These are phyloP conservation scores for Callyntrura guangdongensis DNA, from an alignment of 2,888 invertebrate genomes.

Conservation along the genomic window DNA sequence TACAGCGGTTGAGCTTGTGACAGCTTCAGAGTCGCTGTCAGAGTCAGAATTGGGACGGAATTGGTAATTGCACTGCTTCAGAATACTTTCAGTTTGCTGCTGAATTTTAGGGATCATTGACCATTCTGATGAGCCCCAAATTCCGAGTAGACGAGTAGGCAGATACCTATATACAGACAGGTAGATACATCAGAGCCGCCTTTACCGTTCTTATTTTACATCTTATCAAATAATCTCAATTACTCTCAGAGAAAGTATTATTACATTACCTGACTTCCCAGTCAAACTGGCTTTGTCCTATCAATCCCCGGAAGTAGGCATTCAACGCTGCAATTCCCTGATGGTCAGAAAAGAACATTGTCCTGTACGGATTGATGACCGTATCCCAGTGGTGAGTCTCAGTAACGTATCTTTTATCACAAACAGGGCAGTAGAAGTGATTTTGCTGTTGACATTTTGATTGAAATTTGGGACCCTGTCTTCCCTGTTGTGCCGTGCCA, in stretches of 20 bases:
- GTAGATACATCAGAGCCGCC: neutral
- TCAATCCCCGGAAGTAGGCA: conserved; percentile 68
- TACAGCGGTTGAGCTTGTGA: neutral
- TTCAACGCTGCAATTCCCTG: conserved; percentile 58
- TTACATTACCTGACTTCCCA: conserved; percentile 76
- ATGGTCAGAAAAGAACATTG: conserved; percentile 73
- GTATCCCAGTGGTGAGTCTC: conserved; percentile 80
- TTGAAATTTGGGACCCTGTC: neutral
- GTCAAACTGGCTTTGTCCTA: conserved; percentile 70
- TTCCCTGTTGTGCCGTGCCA: neutral
- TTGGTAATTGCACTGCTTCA: conserved; percentile 58
- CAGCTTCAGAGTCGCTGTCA: neutral
- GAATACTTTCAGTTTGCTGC: conserved; percentile 34
- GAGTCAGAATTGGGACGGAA: conserved; percentile 5
- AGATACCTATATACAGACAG: conserved; percentile 55
- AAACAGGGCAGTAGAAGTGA: conserved; percentile 71
- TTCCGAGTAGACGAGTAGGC: conserved; percentile 66
- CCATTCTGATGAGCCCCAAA: conserved; percentile 80
- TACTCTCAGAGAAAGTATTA: too few species aligned
- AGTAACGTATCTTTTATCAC: conserved; percentile 75
- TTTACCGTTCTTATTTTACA: neutral
- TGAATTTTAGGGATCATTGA: conserved; percentile 48
- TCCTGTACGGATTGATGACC: conserved; percentile 76
- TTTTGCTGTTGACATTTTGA: conserved; percentile 4
- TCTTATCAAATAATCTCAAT: too few species aligned